Evolutionary conservation across 2,797 vertebrate genomes (phyloP), one percentile per base, ranked within the genome.

Genomic region (Lates japonicus): DNA sequence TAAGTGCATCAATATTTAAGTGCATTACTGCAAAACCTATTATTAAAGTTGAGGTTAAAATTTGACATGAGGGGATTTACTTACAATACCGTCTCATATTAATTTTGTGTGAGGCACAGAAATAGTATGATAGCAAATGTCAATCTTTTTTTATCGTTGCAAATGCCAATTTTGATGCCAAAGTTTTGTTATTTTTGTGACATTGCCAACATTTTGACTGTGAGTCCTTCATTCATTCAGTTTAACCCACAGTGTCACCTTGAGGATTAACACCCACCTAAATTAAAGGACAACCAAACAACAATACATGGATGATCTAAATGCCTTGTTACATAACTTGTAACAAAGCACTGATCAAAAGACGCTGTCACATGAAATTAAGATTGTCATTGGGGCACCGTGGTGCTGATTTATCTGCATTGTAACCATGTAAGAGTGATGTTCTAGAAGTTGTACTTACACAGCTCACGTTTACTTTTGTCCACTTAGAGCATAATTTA

Each of bases 271-370:
- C 54, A 33, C 2, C 8, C 58, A 25, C 55, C 44, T 65, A 70
- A 65, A 74, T 59, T 35, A 57, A 54, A 70, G 57, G 73, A 77
- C 63, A 61, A 59, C 25, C 51, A 19, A 52, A 52, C 57, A 29
- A 65, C 67, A 86, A 73, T 55, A 66, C 62, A 62, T 35, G 60
- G 54, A 64, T 85, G 84, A 81, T 76, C 78, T 78, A 57, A 52
- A 57, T 83, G 72, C 73, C 54, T 46, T 71, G 75, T 87, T 82
- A 73, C 46, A 52, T 80, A 80, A 87, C 29, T 33, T 64, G 64
- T 59, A 42, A 70, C 82, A 73, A 62, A 63, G 82, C 57, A 51
- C 31, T 35, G 63, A 83, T 84, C 75, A 81, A 73, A 60, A 51
- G 37, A 19, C 8, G 25, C 63, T 79, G 80, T 83, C 80, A 68